These are phyloP conservation scores for Laticauda colubrina DNA, from an alignment of 2,113 vertebrate genomes.

Conservation along the genomic window DNA sequence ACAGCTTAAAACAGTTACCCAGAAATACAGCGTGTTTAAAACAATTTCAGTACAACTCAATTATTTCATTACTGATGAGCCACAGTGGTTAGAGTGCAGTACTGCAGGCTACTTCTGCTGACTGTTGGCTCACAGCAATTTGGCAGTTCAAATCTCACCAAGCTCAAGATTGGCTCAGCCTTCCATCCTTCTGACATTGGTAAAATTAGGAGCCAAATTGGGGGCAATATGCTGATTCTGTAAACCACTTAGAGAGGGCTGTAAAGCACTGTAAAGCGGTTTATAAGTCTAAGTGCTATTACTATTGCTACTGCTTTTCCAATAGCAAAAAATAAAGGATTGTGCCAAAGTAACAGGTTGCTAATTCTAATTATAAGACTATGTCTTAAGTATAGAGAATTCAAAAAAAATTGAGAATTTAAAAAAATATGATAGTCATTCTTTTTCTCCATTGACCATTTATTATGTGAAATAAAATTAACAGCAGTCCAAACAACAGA, in stretches of 20 bases:
- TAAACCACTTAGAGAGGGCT: too few relatives aligned
- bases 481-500: conserved; percentile 1
- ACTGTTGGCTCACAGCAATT: too few relatives aligned
- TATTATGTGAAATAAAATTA: conserved; percentile 22
- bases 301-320: not conserved
- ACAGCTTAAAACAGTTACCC: not conserved
- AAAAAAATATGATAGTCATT: not conserved
- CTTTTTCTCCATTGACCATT: not conserved
- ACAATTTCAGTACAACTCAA: not conserved
- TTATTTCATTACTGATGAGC: not conserved
- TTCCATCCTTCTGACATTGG: too few relatives aligned
- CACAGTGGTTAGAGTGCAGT: too few relatives aligned
- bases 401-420: not conserved
- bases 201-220: too few relatives aligned
- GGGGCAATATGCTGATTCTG: too few relatives aligned
- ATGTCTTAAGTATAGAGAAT: not conserved
- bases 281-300: too few relatives aligned
- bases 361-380: not conserved
- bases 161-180: too few relatives aligned
- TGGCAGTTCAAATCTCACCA: too few relatives aligned
- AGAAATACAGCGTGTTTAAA: not conserved
- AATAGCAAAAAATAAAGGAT: not conserved
- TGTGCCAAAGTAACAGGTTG: not conserved
- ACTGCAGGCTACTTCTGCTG: too few relatives aligned
- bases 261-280: too few relatives aligned